Conservation (phyloP, 1,140 invertebrate species). For the Lepeophtheirus salmonis region DNA sequence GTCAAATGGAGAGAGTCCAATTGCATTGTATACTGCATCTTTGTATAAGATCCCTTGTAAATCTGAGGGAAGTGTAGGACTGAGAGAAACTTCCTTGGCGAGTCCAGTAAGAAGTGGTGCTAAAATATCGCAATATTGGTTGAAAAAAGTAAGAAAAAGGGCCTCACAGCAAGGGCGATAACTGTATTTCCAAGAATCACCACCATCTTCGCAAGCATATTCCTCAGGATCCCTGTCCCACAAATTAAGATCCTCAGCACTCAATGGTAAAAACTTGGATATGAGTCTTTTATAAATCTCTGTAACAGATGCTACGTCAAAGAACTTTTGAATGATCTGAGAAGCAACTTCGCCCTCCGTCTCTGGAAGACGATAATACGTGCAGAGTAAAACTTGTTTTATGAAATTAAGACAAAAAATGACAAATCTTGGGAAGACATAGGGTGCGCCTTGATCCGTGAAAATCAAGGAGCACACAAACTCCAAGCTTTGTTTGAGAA, state of each 20-base stretch:
- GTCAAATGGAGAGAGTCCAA: constrained; percentile 69
- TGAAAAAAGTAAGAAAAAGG: constrained; percentile 61
- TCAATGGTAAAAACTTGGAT: constrained; percentile 67
- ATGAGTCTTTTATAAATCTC: constrained; percentile 66
- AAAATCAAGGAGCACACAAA: constrained; percentile 69
- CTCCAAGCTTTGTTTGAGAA: constrained; percentile 54
- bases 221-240: constrained; percentile 79
- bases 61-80: constrained; percentile 43
- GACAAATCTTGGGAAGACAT: constrained; percentile 59
- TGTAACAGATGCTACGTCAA: constrained; percentile 42
- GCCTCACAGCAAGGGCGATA: constrained; percentile 68
- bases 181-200: constrained; percentile 78
- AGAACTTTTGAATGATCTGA: constrained; percentile 38
- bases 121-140: constrained; percentile 48
- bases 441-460: constrained; percentile 47
- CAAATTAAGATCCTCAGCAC: constrained; percentile 55
- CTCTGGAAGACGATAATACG: constrained; percentile 35
- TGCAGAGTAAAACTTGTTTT: constrained; percentile 49
- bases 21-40: constrained; percentile 86
- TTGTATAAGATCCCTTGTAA: constrained; percentile 57
- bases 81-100: constrained; percentile 40
- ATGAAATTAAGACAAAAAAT: constrained; percentile 76
- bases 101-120: constrained; percentile 50
- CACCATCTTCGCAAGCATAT: constrained; percentile 63
- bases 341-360: background rate